Evolutionary conservation across 2,113 vertebrate species (phyloP).

Genomic region (Xenopus laevis): DNA sequence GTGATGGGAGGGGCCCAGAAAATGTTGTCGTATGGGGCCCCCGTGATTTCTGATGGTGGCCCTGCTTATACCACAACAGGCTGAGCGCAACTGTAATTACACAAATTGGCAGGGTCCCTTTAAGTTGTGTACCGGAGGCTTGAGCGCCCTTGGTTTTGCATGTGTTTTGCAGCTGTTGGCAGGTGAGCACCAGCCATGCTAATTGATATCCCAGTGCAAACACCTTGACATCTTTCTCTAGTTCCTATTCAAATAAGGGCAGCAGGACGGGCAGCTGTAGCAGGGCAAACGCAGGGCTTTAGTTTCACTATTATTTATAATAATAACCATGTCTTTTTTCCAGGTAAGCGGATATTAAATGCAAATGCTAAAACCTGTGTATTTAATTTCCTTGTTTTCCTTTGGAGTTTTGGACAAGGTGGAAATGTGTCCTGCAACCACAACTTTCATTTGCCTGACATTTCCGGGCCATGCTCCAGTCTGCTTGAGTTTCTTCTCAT

Average conservation of each 20-base stretch:
- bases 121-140: neutral
- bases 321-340: neutral
- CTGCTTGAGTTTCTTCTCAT: no score
- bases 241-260: neutral
- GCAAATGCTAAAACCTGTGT: neutral
- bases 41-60: no score
- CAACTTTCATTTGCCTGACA: no score
- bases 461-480: no score
- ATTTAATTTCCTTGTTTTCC: neutral
- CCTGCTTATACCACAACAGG: no score
- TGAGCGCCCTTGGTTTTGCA: neutral
- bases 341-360: neutral
- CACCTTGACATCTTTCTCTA: no score
- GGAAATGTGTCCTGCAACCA: no score
- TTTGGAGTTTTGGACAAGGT: no score
- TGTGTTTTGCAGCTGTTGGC: neutral
- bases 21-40: no score
- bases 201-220: conserved; percentile 19
- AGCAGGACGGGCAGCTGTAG: neutral
- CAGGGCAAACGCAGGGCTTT: neutral
- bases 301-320: neutral
- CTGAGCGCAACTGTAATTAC: no score
- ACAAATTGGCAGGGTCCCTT: neutral
- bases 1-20: no score
- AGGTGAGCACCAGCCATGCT: neutral